Conservation (phyloP, 2,888 invertebrate genomes). For the Schrankia costaestrigalis region DNA sequence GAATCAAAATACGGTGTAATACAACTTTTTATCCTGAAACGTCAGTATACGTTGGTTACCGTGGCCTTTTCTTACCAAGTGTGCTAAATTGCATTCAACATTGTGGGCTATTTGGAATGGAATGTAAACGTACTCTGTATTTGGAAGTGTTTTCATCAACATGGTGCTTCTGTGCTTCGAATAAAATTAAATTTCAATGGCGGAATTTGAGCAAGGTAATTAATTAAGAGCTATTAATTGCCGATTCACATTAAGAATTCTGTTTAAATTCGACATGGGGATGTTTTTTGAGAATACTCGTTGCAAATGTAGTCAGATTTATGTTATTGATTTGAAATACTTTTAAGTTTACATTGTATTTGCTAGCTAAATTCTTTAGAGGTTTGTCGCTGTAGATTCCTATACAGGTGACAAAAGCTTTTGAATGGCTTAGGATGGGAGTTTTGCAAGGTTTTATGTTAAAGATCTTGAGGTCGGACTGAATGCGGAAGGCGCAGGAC, state of each 20-base stretch:
- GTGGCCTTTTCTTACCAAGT: slow-evolving; percentile 22
- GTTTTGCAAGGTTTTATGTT: too few species aligned
- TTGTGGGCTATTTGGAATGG: slow-evolving; percentile 24
- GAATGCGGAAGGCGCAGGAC: too few species aligned
- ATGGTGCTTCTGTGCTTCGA: slow-evolving; percentile 23
- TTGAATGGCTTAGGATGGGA: too few species aligned
- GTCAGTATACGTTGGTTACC: too few species aligned
- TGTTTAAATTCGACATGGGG: slow-evolving; percentile 32
- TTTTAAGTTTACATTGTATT: background rate
- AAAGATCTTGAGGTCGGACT: too few species aligned
- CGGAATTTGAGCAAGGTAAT: slow-evolving; percentile 56
- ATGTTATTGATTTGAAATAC: slow-evolving; percentile 18
- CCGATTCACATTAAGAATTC: slow-evolving; percentile 52
- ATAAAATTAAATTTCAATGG: slow-evolving; percentile 45
- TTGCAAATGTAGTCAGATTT: slow-evolving; percentile 18
- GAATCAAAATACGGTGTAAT: too few species aligned
- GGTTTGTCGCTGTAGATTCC: too few species aligned
- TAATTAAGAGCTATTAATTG: slow-evolving; percentile 67
- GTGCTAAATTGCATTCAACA: slow-evolving; percentile 30
- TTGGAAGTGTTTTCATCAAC: slow-evolving; percentile 38
- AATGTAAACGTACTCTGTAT: slow-evolving; percentile 39
- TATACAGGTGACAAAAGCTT: background rate
- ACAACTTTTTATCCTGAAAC: too few species aligned
- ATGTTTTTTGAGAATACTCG: slow-evolving; percentile 22
- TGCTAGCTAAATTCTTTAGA: too few species aligned